Percentiles rank a stretch among this genome's conserved stretches.
phyloP scores from a whole-genome alignment of 2,797 vertebrate genomes.

The Sebastes vulpes region DNA sequence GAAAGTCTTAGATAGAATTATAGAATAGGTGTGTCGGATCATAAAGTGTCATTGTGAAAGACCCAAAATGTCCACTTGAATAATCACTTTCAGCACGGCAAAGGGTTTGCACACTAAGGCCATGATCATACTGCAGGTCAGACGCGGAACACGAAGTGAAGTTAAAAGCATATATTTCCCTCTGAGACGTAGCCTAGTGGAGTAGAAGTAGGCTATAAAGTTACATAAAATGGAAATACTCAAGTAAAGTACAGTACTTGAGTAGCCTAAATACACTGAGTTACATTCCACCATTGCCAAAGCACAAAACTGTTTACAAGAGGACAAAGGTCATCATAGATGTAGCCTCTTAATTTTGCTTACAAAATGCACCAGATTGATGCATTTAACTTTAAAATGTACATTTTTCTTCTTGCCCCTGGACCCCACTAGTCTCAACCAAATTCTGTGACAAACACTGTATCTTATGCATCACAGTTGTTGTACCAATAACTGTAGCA shows the following conservation, averaged over 20 bases:
- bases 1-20: neutral
- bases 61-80: neutral
- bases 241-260: neutral
- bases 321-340: neutral
- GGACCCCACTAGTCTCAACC: too few species aligned
- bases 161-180: neutral
- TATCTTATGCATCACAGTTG: neutral
- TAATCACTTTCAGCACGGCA: neutral
- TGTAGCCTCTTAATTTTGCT: neutral
- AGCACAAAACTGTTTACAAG: neutral
- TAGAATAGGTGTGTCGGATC: neutral
- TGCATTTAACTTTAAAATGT: neutral
- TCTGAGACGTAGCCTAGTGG: neutral
- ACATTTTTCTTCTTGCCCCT: neutral
- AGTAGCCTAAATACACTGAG: neutral
- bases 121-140: neutral
- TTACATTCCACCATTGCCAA: neutral
- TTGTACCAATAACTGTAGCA: neutral
- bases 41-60: neutral
- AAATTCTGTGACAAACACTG: neutral
- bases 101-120: neutral
- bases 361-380: neutral
- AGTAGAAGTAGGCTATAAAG: neutral
- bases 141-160: neutral
- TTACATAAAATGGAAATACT: neutral